These are phyloP conservation scores for Oxyscelio sp. DNA, from an alignment of 2,888 invertebrate genomes.

Conservation along the genomic window DNA sequence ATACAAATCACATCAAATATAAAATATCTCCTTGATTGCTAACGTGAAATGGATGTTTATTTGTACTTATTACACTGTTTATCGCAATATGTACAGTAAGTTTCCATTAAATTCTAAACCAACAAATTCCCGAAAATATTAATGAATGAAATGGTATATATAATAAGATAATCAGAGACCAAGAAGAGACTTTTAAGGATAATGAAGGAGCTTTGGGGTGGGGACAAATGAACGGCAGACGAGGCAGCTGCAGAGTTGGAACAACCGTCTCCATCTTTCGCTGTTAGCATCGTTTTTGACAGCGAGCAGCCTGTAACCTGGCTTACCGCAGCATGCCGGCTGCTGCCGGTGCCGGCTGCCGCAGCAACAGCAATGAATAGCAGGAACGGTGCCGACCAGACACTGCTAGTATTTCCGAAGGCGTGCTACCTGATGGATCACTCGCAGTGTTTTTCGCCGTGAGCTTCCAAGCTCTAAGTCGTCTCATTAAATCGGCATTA, in stretches of 20 bases:
- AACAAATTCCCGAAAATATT: constrained; percentile 24
- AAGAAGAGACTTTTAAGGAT: constrained; percentile 66
- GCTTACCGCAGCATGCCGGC: constrained; percentile 54
- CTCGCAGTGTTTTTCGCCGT: constrained; percentile 40
- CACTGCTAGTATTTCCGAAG: constrained; percentile 65
- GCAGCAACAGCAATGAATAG: constrained; percentile 52
- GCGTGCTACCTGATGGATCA: constrained; percentile 74
- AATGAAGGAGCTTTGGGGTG: constrained; percentile 59
- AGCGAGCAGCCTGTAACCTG: too few species aligned
- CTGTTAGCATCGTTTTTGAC: too few species aligned
- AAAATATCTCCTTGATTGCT: too few species aligned
- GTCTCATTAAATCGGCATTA: constrained; percentile 20
- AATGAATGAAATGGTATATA: constrained; percentile 54
- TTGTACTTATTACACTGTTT: too few species aligned
- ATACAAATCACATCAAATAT: too few species aligned
- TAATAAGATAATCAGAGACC: constrained; percentile 64
- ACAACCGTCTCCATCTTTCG: too few species aligned
- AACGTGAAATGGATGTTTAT: too few species aligned
- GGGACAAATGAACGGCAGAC: constrained; percentile 60
- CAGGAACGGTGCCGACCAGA: constrained; percentile 17
- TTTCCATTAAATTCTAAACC: neutral
- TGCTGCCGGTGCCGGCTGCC: constrained; percentile 52
- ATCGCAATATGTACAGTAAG: too few species aligned
- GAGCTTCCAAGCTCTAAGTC: constrained; percentile 55
- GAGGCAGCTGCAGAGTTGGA: too few species aligned